These are phyloP conservation scores for Noctua fimbriata DNA, from an alignment of 2,888 invertebrate genomes.

Conservation along the genomic window DNA sequence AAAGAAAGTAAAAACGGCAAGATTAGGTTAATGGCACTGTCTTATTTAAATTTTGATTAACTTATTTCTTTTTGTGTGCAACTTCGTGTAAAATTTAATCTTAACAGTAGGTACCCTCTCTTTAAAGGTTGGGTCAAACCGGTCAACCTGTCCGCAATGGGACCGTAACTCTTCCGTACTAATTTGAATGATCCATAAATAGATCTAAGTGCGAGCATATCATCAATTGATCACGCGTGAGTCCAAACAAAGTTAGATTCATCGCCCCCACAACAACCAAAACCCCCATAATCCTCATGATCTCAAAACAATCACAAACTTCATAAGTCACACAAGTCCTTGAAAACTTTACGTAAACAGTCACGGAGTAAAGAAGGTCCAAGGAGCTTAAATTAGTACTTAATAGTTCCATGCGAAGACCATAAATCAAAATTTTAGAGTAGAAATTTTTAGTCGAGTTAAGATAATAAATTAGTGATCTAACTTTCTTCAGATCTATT, in stretches of 20 bases:
- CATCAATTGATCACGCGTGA: conserved; percentile 12
- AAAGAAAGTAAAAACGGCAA: background rate
- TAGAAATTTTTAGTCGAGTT: background rate
- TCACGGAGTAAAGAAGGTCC: background rate
- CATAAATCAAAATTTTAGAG: conserved; percentile 1
- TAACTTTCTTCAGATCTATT: conserved; percentile 8
- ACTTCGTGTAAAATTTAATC: background rate
- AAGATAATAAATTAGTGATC: background rate
- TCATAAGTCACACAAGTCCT: conserved; percentile 9
- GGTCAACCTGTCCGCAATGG: background rate
- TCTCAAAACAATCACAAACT: conserved; percentile 37
- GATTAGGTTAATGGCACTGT: background rate
- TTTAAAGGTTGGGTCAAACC: background rate
- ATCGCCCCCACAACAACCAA: too few relatives aligned
- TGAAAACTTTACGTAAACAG: conserved; percentile 27
- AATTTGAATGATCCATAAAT: background rate
- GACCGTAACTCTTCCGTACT: background rate
- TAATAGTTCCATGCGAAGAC: conserved; percentile 11
- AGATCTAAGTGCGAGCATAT: background rate
- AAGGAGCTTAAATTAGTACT: background rate
- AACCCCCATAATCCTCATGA: too few relatives aligned
- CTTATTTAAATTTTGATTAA: background rate
- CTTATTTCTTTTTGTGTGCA: background rate
- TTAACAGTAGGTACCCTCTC: background rate
- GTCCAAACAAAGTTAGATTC: background rate